Percentiles rank a stretch among this genome's conserved stretches.
Evolutionary conservation across 2,888 invertebrate species (phyloP).

Genomic region (Steinernema scapterisci): DNA sequence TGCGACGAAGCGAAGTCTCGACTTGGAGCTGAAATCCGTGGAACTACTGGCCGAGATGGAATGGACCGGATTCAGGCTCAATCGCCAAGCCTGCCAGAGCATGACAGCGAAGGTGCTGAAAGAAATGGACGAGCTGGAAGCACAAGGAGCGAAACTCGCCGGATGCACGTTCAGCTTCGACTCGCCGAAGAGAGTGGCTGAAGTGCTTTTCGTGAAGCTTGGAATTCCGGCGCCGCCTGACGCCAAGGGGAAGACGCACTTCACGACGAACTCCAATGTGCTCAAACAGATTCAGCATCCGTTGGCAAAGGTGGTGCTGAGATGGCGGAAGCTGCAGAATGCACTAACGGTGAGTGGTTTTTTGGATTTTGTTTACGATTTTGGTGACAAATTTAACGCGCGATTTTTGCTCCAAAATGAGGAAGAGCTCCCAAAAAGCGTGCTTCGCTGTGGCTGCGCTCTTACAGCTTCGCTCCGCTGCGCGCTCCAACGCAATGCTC

Average conservation of each 20-base stretch:
- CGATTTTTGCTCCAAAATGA: no score
- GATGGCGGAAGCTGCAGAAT: constrained; percentile 31
- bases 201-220: not conserved
- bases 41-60: constrained; percentile 1
- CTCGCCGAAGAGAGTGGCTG: not conserved
- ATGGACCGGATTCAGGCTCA: not conserved
- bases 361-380: not conserved
- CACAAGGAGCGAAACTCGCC: constrained; percentile 17
- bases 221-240: not conserved
- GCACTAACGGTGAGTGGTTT: constrained; percentile 14
- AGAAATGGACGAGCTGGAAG: constrained; percentile 15
- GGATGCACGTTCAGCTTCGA: constrained; percentile 25
- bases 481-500: no score
- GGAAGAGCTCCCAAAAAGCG: no score
- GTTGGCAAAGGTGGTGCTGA: constrained; percentile 32
- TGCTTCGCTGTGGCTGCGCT: no score
- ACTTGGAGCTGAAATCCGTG: constrained; percentile 12
- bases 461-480: no score
- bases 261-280: constrained; percentile 6
- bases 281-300: constrained; percentile 31
- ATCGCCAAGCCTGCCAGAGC: not conserved
- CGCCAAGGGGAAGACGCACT: not conserved
- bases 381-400: no score
- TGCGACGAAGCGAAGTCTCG: not conserved
- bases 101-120: not conserved